Percentiles rank a stretch among this genome's conserved stretches.
Conservation (phyloP, 2,888 invertebrate genomes). For the Enchytraeus crypticus region DNA sequence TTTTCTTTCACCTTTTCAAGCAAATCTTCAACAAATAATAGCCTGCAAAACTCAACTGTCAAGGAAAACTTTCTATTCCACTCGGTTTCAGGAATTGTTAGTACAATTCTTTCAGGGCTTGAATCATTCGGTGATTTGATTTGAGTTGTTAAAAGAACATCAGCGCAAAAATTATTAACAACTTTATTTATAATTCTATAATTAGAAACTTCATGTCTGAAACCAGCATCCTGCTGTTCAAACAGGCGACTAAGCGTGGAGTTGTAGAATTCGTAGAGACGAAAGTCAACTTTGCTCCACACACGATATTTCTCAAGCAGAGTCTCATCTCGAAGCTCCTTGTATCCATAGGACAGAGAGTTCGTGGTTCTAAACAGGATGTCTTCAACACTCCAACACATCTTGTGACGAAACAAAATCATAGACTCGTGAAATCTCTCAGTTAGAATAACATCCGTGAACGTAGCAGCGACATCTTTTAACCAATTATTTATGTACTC, state of each 20-base stretch:
- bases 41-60: conserved; percentile 1
- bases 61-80: conserved; percentile 6
- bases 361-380: conserved; percentile 38
- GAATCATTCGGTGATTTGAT: too few species aligned
- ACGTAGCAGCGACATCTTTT: conserved; percentile 31
- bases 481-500: not conserved
- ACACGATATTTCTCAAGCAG: conserved; percentile 30
- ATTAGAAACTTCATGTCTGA: conserved; percentile 24
- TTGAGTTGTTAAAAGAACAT: too few species aligned
- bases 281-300: conserved; percentile 39
- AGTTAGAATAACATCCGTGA: conserved; percentile 40
- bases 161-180: conserved; percentile 12
- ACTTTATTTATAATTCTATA: conserved; percentile 4
- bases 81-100: conserved; percentile 6
- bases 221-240: conserved; percentile 28
- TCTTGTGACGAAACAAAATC: conserved; percentile 36
- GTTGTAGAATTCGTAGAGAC: conserved; percentile 40
- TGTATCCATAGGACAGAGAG: conserved; percentile 15
- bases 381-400: conserved; percentile 45
- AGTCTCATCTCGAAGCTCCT: conserved; percentile 19
- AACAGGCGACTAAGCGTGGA: conserved; percentile 37
- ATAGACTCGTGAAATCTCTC: conserved; percentile 45
- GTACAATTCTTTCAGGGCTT: not conserved
- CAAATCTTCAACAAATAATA: not conserved
- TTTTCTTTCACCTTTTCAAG: conserved; percentile 4